Percentiles rank a stretch among this genome's conserved stretches.
Evolutionary conservation across 53 echinoderm and acorn worm genomes (phyloP).

Genomic region (Temnopleurus reevesii): DNA sequence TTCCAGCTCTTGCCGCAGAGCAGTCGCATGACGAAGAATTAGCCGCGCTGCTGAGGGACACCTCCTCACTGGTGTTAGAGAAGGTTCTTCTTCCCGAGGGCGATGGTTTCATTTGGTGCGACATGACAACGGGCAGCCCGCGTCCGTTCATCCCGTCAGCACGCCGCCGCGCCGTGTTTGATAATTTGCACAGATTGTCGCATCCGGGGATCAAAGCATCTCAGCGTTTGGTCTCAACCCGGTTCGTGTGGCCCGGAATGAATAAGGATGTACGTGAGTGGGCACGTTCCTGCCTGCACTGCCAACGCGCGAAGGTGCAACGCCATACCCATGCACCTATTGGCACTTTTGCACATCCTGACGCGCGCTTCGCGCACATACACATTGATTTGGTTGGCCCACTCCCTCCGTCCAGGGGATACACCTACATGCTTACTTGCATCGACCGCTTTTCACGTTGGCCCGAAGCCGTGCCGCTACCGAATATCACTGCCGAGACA

Average conservation of each 20-base stretch:
- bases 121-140: too few relatives aligned
- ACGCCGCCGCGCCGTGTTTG: constrained; percentile 42
- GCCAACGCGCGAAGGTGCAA: constrained; percentile 65
- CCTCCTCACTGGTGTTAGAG: too few relatives aligned
- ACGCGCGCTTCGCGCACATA: constrained; percentile 64
- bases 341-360: constrained; percentile 50
- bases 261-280: constrained; percentile 61
- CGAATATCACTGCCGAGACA: constrained; percentile 67
- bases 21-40: too few relatives aligned
- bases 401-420: too few relatives aligned
- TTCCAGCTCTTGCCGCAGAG: constrained; percentile 28
- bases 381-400: too few relatives aligned
- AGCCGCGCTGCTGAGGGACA: too few relatives aligned
- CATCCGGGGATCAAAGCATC: constrained; percentile 68
- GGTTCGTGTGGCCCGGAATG: constrained; percentile 66
- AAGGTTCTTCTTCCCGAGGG: too few relatives aligned
- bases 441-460: too few relatives aligned
- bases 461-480: constrained; percentile 67
- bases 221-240: constrained; percentile 47
- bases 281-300: constrained; percentile 57
- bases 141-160: constrained; percentile 43
- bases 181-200: constrained; percentile 65
- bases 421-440: too few relatives aligned
- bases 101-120: too few relatives aligned
- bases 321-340: constrained; percentile 62